These are phyloP conservation scores for Tolypeutes matacus DNA, from an alignment of 2,797 vertebrate species.

Conservation along the genomic window DNA sequence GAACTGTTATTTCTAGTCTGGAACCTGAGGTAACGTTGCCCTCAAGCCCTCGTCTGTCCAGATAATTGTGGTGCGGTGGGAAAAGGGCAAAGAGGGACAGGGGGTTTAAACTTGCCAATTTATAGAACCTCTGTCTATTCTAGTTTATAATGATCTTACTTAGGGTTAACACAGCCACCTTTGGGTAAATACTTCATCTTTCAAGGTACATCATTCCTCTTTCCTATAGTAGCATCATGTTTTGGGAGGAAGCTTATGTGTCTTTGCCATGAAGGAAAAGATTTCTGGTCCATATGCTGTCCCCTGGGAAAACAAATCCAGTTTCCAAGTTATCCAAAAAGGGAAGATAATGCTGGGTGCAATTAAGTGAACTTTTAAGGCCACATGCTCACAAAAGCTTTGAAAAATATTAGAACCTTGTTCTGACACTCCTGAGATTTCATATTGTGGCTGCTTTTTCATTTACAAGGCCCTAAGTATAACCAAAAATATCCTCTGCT, in stretches of 20 bases:
- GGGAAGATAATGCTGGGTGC: background rate
- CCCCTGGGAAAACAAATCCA: background rate
- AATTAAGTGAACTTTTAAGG: slow-evolving; percentile 15
- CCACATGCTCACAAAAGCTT: background rate
- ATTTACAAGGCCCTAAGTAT: background rate
- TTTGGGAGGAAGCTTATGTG: background rate
- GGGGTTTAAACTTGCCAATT: background rate
- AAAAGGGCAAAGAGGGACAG: background rate
- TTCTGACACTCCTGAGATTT: background rate
- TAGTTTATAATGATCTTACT: slow-evolving; percentile 29
- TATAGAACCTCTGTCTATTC: background rate
- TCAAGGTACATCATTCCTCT: background rate
- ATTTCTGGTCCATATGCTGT: background rate
- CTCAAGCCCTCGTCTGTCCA: background rate
- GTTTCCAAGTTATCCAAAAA: slow-evolving; percentile 25
- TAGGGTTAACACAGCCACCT: background rate
- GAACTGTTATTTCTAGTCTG: slow-evolving; percentile 12
- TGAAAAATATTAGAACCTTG: background rate
- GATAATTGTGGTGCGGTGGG: background rate
- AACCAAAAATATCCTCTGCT: background rate
- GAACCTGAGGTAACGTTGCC: slow-evolving; percentile 18
- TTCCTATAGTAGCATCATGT: background rate
- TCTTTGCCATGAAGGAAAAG: background rate
- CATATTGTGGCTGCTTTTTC: background rate
- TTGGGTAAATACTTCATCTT: too few species aligned